Percentiles rank a stretch among this genome's conserved stretches.
These are phyloP conservation scores for Orgyia antiqua DNA, from an alignment of 2,888 invertebrate species.

Conservation along the genomic window DNA sequence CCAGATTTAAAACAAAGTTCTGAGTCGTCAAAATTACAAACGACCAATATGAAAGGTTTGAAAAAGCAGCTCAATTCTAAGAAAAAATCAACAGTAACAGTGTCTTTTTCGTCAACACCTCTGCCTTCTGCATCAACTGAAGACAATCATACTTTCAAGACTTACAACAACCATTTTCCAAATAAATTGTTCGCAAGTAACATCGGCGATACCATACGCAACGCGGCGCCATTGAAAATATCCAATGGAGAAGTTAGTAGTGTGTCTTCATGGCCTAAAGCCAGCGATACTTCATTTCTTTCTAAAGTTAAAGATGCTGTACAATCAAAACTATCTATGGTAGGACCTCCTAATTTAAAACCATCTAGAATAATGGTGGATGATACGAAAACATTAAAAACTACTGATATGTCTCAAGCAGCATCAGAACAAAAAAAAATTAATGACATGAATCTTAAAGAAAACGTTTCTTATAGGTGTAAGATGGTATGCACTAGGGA, in stretches of 20 bases:
- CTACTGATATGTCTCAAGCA: constrained; percentile 34
- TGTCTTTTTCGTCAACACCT: constrained; percentile 18
- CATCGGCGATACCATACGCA: too few relatives aligned
- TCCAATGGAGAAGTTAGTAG: too few relatives aligned
- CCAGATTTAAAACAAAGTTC: constrained; percentile 9
- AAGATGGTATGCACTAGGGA: constrained; percentile 56
- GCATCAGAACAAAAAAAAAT: constrained; percentile 35
- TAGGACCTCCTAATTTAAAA: constrained; percentile 8
- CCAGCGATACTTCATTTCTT: constrained; percentile 31
- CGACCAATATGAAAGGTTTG: constrained; percentile 5
- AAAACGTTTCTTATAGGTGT: constrained; percentile 59
- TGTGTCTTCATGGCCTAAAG: constrained; percentile 31
- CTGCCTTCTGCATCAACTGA: constrained; percentile 3
- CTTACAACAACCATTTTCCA: background rate
- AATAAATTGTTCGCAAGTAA: background rate
- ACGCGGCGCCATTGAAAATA: too few relatives aligned
- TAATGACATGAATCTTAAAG: constrained; percentile 29
- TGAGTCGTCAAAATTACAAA: constrained; percentile 6
- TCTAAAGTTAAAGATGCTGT: constrained; percentile 38
- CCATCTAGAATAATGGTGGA: background rate
- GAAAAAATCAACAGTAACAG: constrained; percentile 15
- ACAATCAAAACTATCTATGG: constrained; percentile 26
- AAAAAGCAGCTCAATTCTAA: constrained; percentile 12
- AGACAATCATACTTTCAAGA: background rate
- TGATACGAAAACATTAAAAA: background rate